These are phyloP conservation scores for Chironomus riparius DNA, from an alignment of 2,888 invertebrate genomes.

Conservation along the genomic window DNA sequence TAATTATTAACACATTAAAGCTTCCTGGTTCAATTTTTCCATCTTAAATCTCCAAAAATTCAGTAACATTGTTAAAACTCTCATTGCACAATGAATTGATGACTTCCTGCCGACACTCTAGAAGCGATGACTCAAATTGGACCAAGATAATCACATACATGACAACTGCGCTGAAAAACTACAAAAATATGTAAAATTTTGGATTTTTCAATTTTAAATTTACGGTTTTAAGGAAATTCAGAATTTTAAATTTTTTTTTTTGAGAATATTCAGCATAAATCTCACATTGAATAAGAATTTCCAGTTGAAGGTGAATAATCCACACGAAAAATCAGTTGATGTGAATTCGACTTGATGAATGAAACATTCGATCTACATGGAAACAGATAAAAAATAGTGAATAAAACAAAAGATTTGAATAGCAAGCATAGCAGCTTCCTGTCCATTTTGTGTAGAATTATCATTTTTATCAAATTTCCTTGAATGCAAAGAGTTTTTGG, in stretches of 20 bases:
- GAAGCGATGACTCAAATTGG: neutral
- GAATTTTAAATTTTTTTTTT: too few species aligned
- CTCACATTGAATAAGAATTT: neutral
- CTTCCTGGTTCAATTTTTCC: neutral
- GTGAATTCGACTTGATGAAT: neutral
- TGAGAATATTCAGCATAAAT: neutral
- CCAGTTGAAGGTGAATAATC: neutral
- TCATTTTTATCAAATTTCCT: neutral
- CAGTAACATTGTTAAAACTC: neutral
- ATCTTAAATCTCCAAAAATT: neutral
- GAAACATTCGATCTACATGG: neutral
- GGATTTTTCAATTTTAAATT: neutral
- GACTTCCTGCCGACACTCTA: neutral
- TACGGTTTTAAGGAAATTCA: neutral
- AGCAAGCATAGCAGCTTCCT: too few species aligned
- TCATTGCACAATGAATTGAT: neutral
- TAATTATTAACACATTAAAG: too few species aligned
- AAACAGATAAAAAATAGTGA: neutral
- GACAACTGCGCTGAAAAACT: neutral
- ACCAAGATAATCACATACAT: neutral
- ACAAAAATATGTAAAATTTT: neutral
- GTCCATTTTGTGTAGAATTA: too few species aligned
- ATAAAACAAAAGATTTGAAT: too few species aligned
- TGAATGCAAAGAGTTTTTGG: neutral
- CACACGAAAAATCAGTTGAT: neutral